Percentiles rank a stretch among this genome's conserved stretches.
Conservation (phyloP, 2,113 vertebrate genomes). For the Caretta caretta region DNA sequence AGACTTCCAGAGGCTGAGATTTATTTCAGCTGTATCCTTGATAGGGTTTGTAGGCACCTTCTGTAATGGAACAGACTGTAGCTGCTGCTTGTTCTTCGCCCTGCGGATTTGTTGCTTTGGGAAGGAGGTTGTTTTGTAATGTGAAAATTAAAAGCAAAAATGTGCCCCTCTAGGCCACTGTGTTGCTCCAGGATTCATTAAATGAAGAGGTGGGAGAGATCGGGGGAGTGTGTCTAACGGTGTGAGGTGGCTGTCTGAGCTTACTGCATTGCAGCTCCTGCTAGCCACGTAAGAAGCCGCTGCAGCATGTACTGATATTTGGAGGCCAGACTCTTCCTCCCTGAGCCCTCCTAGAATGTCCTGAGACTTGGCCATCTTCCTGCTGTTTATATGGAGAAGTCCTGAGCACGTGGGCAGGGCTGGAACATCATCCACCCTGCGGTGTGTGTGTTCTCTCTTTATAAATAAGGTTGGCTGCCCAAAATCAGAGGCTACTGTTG, state of each 20-base stretch:
- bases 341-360: rapidly evolving
- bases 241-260: background rate
- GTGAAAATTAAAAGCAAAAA: background rate
- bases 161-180: background rate
- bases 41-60: background rate
- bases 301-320: background rate
- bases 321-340: background rate
- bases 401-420: background rate
- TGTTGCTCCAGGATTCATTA: background rate
- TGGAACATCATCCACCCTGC: background rate
- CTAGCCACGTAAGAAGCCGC: background rate
- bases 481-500: background rate
- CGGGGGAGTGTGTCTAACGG: background rate
- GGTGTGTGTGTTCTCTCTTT: rapidly evolving
- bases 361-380: constrained; percentile 13
- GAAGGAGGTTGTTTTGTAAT: background rate
- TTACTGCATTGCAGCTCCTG: background rate
- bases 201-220: background rate
- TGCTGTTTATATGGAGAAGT: background rate
- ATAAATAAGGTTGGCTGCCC: rapidly evolving
- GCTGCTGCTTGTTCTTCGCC: background rate
- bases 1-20: background rate
- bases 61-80: background rate
- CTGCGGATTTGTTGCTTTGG: background rate
- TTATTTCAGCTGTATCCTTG: background rate